Conservation (phyloP, 1,140 invertebrate species). For the Camponotus vicinus region DNA sequence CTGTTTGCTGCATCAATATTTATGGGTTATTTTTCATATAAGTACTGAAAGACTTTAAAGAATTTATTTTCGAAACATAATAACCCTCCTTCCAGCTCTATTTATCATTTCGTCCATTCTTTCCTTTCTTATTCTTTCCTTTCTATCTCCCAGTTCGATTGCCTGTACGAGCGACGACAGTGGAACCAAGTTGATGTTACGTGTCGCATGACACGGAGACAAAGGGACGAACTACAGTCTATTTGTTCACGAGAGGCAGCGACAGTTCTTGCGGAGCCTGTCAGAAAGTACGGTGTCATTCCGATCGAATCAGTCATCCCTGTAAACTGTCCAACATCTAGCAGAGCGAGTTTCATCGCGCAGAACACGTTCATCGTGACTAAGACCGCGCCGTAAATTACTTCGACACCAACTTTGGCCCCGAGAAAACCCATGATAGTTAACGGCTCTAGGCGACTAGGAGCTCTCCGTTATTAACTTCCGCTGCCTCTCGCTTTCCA, state of each 20-base stretch:
- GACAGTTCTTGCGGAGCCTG: slow-evolving; percentile 15
- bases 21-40: not conserved
- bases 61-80: slow-evolving; percentile 26
- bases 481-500: not conserved
- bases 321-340: slow-evolving; percentile 36
- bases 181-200: slow-evolving; percentile 27
- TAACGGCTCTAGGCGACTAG: slow-evolving; percentile 3
- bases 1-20: not conserved
- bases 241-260: slow-evolving; percentile 45
- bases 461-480: slow-evolving; percentile 16
- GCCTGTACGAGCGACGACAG: not conserved
- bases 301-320: slow-evolving; percentile 40
- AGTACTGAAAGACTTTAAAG: not conserved
- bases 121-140: not conserved
- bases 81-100: not conserved
- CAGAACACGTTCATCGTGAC: slow-evolving; percentile 36
- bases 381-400: slow-evolving; percentile 58
- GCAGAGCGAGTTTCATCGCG: slow-evolving; percentile 1
- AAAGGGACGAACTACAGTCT: slow-evolving; percentile 46
- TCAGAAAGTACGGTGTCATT: slow-evolving; percentile 47
- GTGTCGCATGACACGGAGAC: slow-evolving; percentile 35
- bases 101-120: not conserved
- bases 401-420: slow-evolving; percentile 46
- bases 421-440: slow-evolving; percentile 39
- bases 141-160: slow-evolving; percentile 18